Conservation (phyloP, 2,113 vertebrate genomes). For the Gadus macrocephalus region DNA sequence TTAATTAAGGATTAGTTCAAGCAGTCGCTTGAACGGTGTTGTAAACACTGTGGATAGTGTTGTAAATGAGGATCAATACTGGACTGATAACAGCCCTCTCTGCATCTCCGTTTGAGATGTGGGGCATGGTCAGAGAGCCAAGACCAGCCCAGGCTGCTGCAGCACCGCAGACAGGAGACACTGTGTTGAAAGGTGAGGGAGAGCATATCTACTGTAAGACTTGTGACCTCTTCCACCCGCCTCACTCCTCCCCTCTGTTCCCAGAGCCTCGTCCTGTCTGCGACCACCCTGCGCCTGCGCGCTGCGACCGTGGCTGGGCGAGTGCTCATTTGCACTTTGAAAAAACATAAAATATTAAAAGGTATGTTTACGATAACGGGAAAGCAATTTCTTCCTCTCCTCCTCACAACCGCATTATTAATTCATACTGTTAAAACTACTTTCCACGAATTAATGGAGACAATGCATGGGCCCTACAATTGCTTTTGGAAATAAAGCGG, state of each 20-base stretch:
- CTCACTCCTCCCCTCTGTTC: conserved; percentile 35
- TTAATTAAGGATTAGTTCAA: not conserved
- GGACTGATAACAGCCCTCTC: too few species aligned
- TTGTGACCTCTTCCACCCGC: not conserved
- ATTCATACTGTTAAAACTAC: conserved; percentile 83
- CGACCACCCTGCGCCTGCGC: conserved; percentile 7
- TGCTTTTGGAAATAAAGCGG: conserved; percentile 66
- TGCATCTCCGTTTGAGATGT: too few species aligned
- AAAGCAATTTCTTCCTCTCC: conserved; percentile 65
- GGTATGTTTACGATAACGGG: conserved; percentile 77
- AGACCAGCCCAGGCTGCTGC: too few species aligned
- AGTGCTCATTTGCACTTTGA: conserved; percentile 68
- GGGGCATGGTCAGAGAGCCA: too few species aligned
- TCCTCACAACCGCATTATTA: conserved; percentile 75
- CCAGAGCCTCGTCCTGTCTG: not conserved
- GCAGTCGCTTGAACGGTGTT: too few species aligned
- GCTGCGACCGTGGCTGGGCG: conserved; percentile 44
- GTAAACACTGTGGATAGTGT: too few species aligned
- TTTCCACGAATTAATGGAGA: conserved; percentile 80
- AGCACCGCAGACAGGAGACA: too few species aligned
- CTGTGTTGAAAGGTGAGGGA: too few species aligned
- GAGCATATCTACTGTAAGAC: not conserved
- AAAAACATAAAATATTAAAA: conserved; percentile 80
- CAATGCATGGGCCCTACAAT: conserved; percentile 55
- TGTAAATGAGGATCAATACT: too few species aligned